Base-by-base conservation (phyloP, 1,140 invertebrate species). In the Drosophila arizonae region DNA sequence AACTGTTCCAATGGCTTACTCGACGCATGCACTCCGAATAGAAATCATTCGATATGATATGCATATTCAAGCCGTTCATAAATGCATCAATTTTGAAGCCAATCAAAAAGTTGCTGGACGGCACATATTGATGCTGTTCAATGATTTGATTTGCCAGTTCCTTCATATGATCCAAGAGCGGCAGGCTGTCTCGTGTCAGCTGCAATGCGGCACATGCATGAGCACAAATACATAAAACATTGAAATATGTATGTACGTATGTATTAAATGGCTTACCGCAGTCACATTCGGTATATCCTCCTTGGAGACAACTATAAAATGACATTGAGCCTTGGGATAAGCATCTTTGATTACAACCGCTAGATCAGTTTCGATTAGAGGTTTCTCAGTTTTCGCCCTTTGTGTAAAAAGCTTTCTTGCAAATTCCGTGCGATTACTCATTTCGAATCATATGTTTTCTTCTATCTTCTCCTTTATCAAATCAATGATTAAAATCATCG, bases 21-120 rank as follows among this genome's bases (percentile, higher is more conserved):
- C 62, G 52, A 6, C 69, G 66, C 77, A 88, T 62, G 0, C 55
- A 66, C 9, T 30, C 24, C 0, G 84, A 75, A 13, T 75, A 79
- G 50, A 88, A 88, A 30, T 88, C 84, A 15, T 88, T 41, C 0
- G 84, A 88, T 8, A 88, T 45, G 0, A 88, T 85, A 52, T 84
- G 85, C 52, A 88, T 56, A n/a, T 57, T 75, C 0, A 88, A 48
- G 2, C 68, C 13, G 15, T 80, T 57, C 84, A 76, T 80, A 4
- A 64, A 77, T 1, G 73, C 24, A 28, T 76, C 48, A 0, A 62
- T 51, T 51, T 88, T 88, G 28, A 88, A 88, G 21, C 84, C 84
- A 26, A 88, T 72, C 6, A 64, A 56, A 56, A 88, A 88, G 9
- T 80, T 52, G 3, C 43, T 73, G 4, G 70, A 52, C 3, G 54